Conservation (phyloP, 2,888 invertebrate genomes). For the Sympetrum striolatum region DNA sequence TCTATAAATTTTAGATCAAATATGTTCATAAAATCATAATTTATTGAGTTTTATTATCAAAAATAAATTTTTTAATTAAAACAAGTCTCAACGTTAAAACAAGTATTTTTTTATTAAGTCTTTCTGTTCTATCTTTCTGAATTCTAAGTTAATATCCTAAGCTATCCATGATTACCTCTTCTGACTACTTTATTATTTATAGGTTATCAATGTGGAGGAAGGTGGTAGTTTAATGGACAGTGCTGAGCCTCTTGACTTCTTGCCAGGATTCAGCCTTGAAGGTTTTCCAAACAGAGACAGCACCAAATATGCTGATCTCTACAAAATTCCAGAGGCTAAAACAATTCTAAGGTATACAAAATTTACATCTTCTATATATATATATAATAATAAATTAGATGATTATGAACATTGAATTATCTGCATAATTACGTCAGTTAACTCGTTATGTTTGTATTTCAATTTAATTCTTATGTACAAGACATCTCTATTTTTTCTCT, state of each 20-base stretch:
- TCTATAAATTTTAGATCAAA: too few species aligned
- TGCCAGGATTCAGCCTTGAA: conserved; percentile 96
- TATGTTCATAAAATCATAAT: too few species aligned
- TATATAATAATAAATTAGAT: too few species aligned
- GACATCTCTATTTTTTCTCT: too few species aligned
- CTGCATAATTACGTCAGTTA: too few species aligned
- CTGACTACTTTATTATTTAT: conserved; percentile 44
- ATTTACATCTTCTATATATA: too few species aligned
- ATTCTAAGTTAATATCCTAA: neutral
- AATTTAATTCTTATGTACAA: too few species aligned
- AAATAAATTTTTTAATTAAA: too few species aligned
- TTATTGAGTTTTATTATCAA: too few species aligned
- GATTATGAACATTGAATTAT: too few species aligned
- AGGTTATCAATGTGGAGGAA: conserved; percentile 86
- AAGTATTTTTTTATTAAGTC: neutral
- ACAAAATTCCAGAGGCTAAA: conserved; percentile 81
- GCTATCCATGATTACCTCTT: neutral
- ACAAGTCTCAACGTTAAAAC: too few species aligned
- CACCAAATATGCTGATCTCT: conserved; percentile 82
- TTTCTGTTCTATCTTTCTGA: neutral
- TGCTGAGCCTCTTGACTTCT: conserved; percentile 80
- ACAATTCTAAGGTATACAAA: conserved; percentile 70
- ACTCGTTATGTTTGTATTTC: too few species aligned
- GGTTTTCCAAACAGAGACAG: conserved; percentile 98
- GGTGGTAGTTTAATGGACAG: conserved; percentile 90